Base-by-base conservation (phyloP, 2,888 invertebrate genomes). In the Microplitis manilae region DNA sequence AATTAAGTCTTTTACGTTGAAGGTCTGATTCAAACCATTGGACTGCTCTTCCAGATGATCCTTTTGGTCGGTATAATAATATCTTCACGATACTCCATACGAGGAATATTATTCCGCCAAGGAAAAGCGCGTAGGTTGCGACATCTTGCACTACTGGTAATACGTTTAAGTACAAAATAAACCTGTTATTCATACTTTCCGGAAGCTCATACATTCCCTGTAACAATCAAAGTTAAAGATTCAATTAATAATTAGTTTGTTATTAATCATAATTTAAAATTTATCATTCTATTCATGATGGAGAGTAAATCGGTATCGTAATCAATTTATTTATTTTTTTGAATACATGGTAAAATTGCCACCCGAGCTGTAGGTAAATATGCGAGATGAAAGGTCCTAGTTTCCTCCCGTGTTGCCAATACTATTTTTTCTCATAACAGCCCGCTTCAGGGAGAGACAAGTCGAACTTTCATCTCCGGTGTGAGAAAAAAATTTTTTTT, bases 201-300 rank as follows among this genome's bases (percentile, higher is more conserved):
- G 96, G 94, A 2, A 96, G 91, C 2, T 91, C 90, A 84, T 93
- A 91, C 94, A 96, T 93, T 85, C 93, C 92, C 96, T 96, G 92
- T 41, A 90, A 79, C 17, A 6, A 60, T 20, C 2, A 2, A 30
- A 30, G 30, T 30, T 30, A 75, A 40, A 64, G 7, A 70, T 61
- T 20, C 1, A 9, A 13, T 30, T 61, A 17, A 13, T 13, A 20
- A 9, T 60, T 13, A 38, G 9, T 20, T 71, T 30, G 30, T 30
- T 4, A 4, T 30, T 30, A 30, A 38, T 20, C 8, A 15, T 13
- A 15, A 61, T 17, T 64, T 20, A 59, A 50, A 20, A 61, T 50
- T 1, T 50, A 2, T 13, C 8, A 13, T 50, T 13, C 50, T 13
- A 50, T 13, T 50, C 4, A 50, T 50, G 4, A 50, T 13, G 4